A percentile compares a stretch with the other conserved stretches of the same genome.
These are phyloP conservation scores for Polydrusus cervinus DNA, from an alignment of 2,888 invertebrate species.

Conservation along the genomic window DNA sequence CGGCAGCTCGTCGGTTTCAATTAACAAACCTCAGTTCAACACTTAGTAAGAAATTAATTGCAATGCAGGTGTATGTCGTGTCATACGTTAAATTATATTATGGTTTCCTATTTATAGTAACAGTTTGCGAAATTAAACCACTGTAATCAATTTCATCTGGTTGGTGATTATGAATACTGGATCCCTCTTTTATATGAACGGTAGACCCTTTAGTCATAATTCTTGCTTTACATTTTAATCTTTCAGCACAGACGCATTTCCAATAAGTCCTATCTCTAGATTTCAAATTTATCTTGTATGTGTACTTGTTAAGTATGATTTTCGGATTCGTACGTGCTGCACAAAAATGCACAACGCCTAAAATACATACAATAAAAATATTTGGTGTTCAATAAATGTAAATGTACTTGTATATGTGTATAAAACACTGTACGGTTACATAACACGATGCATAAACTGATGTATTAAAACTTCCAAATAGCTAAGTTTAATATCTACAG, in stretches of 20 bases:
- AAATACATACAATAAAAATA: no score
- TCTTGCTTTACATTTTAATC: slow-evolving; percentile 60
- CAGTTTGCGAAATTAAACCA: slow-evolving; percentile 34
- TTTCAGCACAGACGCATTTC: slow-evolving; percentile 48
- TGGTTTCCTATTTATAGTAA: slow-evolving; percentile 23
- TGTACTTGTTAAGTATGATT: slow-evolving; percentile 44
- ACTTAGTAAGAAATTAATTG: no score
- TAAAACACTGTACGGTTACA: no score
- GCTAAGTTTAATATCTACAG: no score
- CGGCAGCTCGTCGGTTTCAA: no score
- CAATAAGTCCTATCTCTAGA: slow-evolving; percentile 47
- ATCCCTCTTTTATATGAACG: slow-evolving; percentile 53
- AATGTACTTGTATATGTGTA: no score
- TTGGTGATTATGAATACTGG: slow-evolving; percentile 59
- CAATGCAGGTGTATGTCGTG: no score
- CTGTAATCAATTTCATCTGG: slow-evolving; percentile 49
- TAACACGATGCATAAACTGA: no score
- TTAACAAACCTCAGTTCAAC: no score
- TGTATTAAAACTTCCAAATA: no score
- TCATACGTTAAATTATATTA: not conserved
- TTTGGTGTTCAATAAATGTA: no score
- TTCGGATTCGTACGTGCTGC: slow-evolving; percentile 57
- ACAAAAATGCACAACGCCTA: slow-evolving; percentile 61
- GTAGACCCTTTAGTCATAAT: slow-evolving; percentile 59
- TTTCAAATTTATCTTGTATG: slow-evolving; percentile 42